Percentiles rank a stretch among this genome's conserved stretches.
Conservation (phyloP, 2,888 invertebrate species). For the Brenthis daphne region DNA sequence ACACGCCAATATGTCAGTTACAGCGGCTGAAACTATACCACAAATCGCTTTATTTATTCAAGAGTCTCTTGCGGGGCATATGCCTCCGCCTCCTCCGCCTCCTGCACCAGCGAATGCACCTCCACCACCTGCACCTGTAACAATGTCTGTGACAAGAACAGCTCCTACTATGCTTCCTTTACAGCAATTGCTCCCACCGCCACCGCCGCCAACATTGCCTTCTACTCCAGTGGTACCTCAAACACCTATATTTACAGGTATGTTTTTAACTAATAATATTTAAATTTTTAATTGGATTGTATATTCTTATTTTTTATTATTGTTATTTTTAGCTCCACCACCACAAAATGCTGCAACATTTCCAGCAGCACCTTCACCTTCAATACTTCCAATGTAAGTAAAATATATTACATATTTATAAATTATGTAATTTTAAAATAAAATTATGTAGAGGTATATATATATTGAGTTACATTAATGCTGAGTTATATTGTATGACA, state of each 20-base stretch:
- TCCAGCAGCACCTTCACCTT: slow-evolving; percentile 11
- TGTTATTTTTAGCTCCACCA: slow-evolving; percentile 15
- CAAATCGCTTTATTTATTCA: slow-evolving; percentile 48
- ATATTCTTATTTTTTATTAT: neutral
- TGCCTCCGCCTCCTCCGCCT: slow-evolving; percentile 51
- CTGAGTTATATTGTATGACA: neutral
- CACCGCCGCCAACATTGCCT: slow-evolving; percentile 37
- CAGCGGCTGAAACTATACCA: slow-evolving; percentile 45
- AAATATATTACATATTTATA: neutral
- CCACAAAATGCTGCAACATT: slow-evolving; percentile 4
- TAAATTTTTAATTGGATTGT: slow-evolving; percentile 14
- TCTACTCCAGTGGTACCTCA: slow-evolving; percentile 23
- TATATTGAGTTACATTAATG: neutral
- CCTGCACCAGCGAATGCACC: slow-evolving; percentile 37
- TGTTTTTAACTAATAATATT: slow-evolving; percentile 4
- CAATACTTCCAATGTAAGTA: slow-evolving; percentile 24
- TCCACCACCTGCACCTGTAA: slow-evolving; percentile 37
- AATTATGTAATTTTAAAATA: neutral
- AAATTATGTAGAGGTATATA: neutral
- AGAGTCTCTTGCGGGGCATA: slow-evolving; percentile 40
- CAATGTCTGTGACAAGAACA: slow-evolving; percentile 33
- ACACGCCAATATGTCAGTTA: slow-evolving; percentile 53
- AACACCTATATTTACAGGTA: slow-evolving; percentile 48
- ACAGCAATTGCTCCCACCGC: slow-evolving; percentile 43
- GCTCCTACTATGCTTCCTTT: slow-evolving; percentile 47